Evolutionary conservation across 2,888 invertebrate genomes (phyloP).

Genomic region (Oscheius sp.): DNA sequence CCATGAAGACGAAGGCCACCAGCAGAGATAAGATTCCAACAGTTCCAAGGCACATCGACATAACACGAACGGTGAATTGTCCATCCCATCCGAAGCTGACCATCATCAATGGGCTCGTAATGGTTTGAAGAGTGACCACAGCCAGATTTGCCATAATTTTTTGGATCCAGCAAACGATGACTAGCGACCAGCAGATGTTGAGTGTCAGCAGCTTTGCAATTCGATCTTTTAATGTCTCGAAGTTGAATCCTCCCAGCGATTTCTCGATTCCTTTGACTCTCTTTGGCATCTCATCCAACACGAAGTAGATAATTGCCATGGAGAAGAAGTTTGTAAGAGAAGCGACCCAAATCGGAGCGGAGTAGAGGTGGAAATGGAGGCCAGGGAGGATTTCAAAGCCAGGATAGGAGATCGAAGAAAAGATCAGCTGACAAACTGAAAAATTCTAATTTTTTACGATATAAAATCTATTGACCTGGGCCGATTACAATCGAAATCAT

Average conservation of each 20-base stretch:
- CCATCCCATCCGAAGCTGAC: conserved; percentile 46
- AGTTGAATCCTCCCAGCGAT: not conserved
- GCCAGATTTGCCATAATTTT: conserved; percentile 41
- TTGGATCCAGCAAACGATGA: conserved; percentile 46
- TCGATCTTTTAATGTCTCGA: conserved; percentile 1
- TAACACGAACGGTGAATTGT: conserved; percentile 35
- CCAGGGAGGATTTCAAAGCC: conserved; percentile 38
- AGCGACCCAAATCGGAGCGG: conserved; percentile 52
- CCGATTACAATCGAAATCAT: conserved; percentile 49
- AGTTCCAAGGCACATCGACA: conserved; percentile 36
- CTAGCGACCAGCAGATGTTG: conserved; percentile 44
- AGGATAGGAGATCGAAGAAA: conserved; percentile 41
- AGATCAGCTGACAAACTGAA: conserved; percentile 49
- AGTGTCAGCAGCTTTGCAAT: conserved; percentile 31
- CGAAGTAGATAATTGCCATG: conserved; percentile 36
- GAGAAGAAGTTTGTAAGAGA: conserved; percentile 48
- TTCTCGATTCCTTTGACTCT: conserved; percentile 20
- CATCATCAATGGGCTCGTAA: conserved; percentile 42
- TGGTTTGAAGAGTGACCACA: conserved; percentile 42
- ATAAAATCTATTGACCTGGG: conserved; percentile 31
- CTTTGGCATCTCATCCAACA: conserved; percentile 38
- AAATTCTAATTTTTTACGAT: not conserved
- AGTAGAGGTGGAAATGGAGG: conserved; percentile 48
- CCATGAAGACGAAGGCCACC: conserved; percentile 37
- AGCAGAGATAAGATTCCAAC: conserved; percentile 42